phyloP scores from a whole-genome alignment of 2,888 invertebrate genomes.

The Timema cristinae region DNA sequence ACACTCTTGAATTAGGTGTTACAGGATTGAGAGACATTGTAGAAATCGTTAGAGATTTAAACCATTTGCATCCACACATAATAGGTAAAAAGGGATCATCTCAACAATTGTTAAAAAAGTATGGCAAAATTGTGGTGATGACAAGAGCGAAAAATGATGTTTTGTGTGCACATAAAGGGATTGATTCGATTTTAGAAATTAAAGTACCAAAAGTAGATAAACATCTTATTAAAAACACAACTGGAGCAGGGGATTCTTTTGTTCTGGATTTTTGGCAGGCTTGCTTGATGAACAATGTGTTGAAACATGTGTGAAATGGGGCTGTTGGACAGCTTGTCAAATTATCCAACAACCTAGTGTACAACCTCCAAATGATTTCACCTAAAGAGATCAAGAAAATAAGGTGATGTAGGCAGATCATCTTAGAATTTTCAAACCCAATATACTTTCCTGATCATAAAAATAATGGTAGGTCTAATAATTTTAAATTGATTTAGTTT shows the following conservation, averaged over 20 bases:
- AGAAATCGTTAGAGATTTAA: slow-evolving; percentile 4
- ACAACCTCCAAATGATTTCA: no score
- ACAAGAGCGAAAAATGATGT: slow-evolving; percentile 59
- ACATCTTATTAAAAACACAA: slow-evolving; percentile 51
- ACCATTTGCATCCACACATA: no score
- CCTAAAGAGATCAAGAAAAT: no score
- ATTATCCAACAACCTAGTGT: no score
- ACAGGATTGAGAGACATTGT: slow-evolving; percentile 34
- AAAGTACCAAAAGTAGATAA: slow-evolving; percentile 45
- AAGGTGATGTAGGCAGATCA: no score
- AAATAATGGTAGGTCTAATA: no score
- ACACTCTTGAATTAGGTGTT: slow-evolving; percentile 38
- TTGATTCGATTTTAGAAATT: slow-evolving; percentile 33
- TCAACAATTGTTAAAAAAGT: neutral
- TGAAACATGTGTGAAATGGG: no score
- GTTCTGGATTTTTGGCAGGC: slow-evolving; percentile 55
- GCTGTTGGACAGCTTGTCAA: no score
- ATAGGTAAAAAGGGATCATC: neutral
- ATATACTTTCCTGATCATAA: no score
- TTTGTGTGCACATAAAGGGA: slow-evolving; percentile 43
- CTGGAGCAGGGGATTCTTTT: slow-evolving; percentile 59
- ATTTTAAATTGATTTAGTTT: no score
- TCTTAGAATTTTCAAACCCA: no score
- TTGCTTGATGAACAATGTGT: slow-evolving; percentile 42
- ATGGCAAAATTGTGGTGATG: slow-evolving; percentile 50